Percentiles rank a stretch among this genome's conserved stretches.
These are phyloP conservation scores for Zosterops pallidus DNA, from an alignment of 2,113 vertebrate species.

Conservation along the genomic window DNA sequence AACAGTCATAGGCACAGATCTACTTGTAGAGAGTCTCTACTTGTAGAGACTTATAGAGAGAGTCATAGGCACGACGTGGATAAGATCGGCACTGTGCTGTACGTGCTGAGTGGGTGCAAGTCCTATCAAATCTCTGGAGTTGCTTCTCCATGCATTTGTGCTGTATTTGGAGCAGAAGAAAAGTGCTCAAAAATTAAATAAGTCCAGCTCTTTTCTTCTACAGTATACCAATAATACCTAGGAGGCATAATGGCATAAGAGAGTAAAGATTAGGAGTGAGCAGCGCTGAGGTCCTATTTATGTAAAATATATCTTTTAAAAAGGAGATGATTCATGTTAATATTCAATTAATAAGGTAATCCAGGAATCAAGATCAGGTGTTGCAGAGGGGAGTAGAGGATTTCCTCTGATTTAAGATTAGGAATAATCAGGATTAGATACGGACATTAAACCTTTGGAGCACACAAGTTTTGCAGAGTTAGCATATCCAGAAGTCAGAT, in stretches of 20 bases:
- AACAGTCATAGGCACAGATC: background rate
- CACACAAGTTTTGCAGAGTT: background rate
- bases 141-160: background rate
- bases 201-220: background rate
- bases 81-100: rapidly evolving
- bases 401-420: constrained; percentile 51
- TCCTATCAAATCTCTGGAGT: background rate
- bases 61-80: background rate
- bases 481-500: background rate
- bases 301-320: background rate
- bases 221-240: background rate
- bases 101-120: background rate
- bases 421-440: constrained; percentile 49
- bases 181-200: background rate
- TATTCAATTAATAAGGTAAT: constrained; percentile 27
- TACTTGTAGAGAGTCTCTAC: background rate
- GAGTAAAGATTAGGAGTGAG: rapidly evolving
- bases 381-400: background rate
- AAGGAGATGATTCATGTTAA: background rate
- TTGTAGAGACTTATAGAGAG: too few species aligned
- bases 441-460: background rate
- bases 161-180: background rate
- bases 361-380: constrained; percentile 38
- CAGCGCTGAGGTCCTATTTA: background rate
- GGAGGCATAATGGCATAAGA: background rate